These are phyloP conservation scores for Mormyrus lacerda DNA, from an alignment of 2,113 vertebrate species.

Conservation along the genomic window DNA sequence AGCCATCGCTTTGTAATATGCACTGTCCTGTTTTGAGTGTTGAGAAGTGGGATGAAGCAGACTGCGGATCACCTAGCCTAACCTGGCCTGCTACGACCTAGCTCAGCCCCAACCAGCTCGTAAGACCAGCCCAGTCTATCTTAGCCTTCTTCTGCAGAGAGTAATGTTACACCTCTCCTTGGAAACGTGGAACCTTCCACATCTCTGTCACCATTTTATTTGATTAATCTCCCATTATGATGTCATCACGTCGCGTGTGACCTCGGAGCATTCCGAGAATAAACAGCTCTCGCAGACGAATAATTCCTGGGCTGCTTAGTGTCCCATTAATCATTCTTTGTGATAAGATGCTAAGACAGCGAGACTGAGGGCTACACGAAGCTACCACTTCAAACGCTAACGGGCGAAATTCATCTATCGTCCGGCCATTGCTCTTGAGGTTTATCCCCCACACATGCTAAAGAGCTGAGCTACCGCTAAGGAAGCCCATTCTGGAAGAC, in stretches of 20 bases:
- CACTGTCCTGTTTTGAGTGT: not conserved
- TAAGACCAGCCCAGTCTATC: not conserved
- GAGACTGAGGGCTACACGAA: not conserved
- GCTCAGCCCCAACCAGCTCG: not conserved
- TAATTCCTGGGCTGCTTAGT: not conserved
- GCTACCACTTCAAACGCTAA: not conserved
- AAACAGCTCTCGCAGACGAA: not conserved
- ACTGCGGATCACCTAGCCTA: not conserved
- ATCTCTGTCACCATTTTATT: not conserved
- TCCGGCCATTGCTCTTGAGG: not conserved
- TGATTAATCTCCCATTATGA: not conserved
- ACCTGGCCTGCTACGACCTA: no score
- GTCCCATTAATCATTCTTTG: not conserved
- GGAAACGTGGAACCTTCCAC: not conserved
- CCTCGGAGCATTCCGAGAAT: not conserved
- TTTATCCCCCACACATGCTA: slow-evolving; percentile 5
- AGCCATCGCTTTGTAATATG: not conserved
- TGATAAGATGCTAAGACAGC: not conserved
- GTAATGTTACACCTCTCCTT: not conserved
- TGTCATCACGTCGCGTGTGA: not conserved
- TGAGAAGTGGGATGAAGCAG: not conserved
- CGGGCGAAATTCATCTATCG: not conserved
- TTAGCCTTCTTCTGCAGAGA: not conserved
- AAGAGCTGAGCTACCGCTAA: not conserved
- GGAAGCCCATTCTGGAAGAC: not conserved